Evolutionary conservation across 2,113 vertebrate genomes (phyloP), one percentile per base, ranked within the genome.

Genomic region (Cryptomyrus ogoouensis): DNA sequence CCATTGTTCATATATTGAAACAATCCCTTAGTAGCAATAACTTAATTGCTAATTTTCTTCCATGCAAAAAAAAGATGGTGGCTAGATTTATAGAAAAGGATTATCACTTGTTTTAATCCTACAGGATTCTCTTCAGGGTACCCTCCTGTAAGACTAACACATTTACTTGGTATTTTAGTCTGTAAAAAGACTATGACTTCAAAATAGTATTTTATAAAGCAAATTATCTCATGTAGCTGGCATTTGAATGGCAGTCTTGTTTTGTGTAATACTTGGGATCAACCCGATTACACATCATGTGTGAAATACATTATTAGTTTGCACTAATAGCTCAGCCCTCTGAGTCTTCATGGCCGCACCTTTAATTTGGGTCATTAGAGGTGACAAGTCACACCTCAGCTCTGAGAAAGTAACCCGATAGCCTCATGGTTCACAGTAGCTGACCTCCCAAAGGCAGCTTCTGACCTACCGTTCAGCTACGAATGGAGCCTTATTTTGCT

Each of bases 311-410:
- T 90, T 49, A 89, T 86, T 88, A 89, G 91, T 96, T 95, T 94
- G 93, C 94, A 91, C 95, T 92, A 92, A 91, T 92, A 92, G 93
- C 74, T 39, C 94, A 94, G 93, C 93, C 91, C 94, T 92, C n/a
- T 27, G 93, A 89, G 88, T 88, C 89, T 89, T 47, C 53, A 84
- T 62, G 74, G 74, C 87, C 49, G 21, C 49, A 88, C 39, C 66
- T 91, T 24, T 87, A 74, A 88, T 56, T 50, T 15, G 13, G 74
- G 17, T 35, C 66, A 85, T 42, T 83, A 89, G 91, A 92, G 93
- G 93, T 91, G 95, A 92, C 92, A 89, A 88, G 93, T 95, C 93
- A 91, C 94, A 94, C 94, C 92, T 96, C 90, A 87, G 92, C 93
- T 93, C 93, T 95, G 93, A 94, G 94, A 95, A 94, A 27, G 47